Base-by-base conservation (phyloP, 2,113 vertebrate species). In the Amphiprion ocellaris region DNA sequence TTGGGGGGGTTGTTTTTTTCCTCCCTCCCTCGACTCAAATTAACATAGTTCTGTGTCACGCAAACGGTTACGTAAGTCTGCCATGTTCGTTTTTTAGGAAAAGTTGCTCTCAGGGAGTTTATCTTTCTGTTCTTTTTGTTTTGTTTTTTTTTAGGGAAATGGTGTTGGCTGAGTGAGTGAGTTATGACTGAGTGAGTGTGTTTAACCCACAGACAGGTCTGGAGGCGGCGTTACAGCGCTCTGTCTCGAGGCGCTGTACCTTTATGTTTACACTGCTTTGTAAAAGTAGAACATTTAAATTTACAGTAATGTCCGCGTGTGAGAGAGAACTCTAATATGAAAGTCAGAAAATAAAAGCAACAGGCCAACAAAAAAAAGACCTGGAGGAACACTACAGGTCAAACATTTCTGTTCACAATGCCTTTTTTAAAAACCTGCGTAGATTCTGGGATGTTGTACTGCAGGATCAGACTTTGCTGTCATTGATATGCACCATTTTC, bases 1-100 rank as follows among this genome's bases (percentile, higher is more conserved):
- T 62, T 46, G 71, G 80, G 80, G 80, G 72, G 79, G 58, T 78
- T 86, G 75, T 90, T 78, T 88, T 86, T 87, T 82, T 28, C 75
- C 76, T 81, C 88, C 90, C 83, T 85, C 88, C 91, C 87, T 90
- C 52, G 67, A 89, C 88, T 90, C 92, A 91, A 92, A 94, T 93
- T 89, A 94, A 92, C 92, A 93, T 92, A 92, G 91, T 92, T 94
- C 83, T 55, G 84, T 93, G 90, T 94, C 92, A 94, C 93, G 90
- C 93, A 87, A 91, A 85, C 58, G 50, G 59, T 91, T 90, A 86
- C 71, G 85, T 90, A 91, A 91, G 79, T 62, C 68, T 79, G 83
- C 81, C 84, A 77, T 84, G 89, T 85, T 89, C 59, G 14, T 28
- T 30, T 76, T 84, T 78, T 77, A 82, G 84, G 70, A 84, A 81